Conservation (phyloP, 53 echinoderm and acorn worm species). For the Zoroaster sp. region DNA sequence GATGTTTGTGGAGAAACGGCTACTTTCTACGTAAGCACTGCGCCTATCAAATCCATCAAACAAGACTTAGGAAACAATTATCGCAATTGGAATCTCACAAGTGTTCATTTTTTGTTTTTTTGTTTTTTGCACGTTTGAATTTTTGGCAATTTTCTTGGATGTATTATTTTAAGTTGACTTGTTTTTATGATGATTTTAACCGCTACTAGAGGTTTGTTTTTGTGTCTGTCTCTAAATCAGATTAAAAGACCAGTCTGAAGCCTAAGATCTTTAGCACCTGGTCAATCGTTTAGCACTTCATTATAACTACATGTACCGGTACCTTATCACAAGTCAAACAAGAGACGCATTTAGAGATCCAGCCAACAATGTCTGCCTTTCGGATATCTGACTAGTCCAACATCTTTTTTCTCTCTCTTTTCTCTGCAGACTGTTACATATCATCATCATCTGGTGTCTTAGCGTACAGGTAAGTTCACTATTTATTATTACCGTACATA, state of each 20-base stretch:
- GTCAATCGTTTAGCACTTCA: neutral
- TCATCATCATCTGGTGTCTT: constrained; percentile 78
- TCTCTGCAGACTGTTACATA: constrained; percentile 76
- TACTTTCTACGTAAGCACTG: constrained; percentile 39
- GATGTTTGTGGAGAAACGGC: constrained; percentile 43
- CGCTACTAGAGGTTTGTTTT: neutral
- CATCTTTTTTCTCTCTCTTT: constrained; percentile 38
- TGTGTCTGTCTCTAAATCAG: neutral
- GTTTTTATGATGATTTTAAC: neutral
- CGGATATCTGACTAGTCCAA: neutral
- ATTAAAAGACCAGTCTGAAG: neutral
- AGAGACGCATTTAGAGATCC: neutral
- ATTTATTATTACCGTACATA: neutral
- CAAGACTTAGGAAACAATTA: neutral
- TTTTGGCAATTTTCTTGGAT: no score
- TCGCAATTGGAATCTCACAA: neutral
- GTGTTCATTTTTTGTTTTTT: no score
- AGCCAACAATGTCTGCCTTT: neutral
- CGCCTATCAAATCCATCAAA: neutral
- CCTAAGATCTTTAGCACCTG: neutral
- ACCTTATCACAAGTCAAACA: neutral
- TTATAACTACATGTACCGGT: neutral
- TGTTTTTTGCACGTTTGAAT: no score
- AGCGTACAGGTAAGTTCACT: constrained; percentile 73
- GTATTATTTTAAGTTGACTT: neutral